Base-by-base conservation (phyloP, 2,113 vertebrate species). In the Psammodynastes pulverulentus region DNA sequence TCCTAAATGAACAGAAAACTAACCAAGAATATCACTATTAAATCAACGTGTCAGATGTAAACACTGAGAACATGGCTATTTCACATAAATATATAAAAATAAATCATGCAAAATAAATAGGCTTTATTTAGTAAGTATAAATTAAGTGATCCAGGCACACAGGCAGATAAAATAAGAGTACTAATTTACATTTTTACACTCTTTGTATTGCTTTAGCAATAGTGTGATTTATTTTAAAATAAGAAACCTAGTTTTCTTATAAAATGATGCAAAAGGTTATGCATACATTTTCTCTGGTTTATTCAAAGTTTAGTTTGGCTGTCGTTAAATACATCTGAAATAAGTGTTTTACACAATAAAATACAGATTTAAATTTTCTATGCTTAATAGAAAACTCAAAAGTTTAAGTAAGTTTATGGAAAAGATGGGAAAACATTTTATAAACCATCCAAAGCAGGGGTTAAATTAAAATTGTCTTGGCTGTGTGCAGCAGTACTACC, bases 21-120 rank as follows among this genome's bases (percentile, higher is more conserved):
- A 46, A 72, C 51, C 17, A 58, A 29, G 87, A 24, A 90, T 84
- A 88, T 45, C 43, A 84, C 54, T 88, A 23, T 39, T 9, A 86
- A 62, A 92, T 26, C 54, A 49, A 4, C 29, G 1, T 39, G 4
- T 34, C 43, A 88, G 26, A 26, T 34, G 52, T 62, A 58, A 84
- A 86, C 48, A 2, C 3, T 54, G 17, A 51, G 29, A 91, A 21
- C 49, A 34, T 52, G 72, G 56, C 48, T 72, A 26, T 85, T 85
- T 79, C 15, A 39, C 34, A 43, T 9, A 93, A 13, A 90, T 24
- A 1, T 29, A 29, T 56, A 3, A 48, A 79, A 49, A 53, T 91
- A 91, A 88, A 56, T 89, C 95, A 96, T 97, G 96, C 96, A 96
- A 95, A 97, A 95, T 92, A 95, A 97, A 95, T 91, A 95, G 56